phyloP scores from a whole-genome alignment of 1,140 invertebrate genomes.

The Hyles euphorbiae region DNA sequence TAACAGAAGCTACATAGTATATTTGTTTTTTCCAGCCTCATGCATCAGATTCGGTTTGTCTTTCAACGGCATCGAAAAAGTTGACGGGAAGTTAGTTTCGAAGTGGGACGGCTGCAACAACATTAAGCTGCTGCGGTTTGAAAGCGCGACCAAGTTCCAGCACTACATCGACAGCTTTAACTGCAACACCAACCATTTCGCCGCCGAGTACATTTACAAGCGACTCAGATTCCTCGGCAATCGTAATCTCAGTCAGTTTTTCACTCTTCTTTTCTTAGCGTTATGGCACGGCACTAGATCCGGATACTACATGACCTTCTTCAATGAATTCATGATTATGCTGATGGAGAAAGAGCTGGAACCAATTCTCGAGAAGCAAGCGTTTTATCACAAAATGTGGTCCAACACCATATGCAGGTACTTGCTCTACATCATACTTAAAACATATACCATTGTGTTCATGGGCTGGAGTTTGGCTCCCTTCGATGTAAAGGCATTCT shows the following conservation, averaged over 20 bases:
- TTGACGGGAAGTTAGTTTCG: constrained; percentile 53
- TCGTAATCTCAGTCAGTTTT: constrained; percentile 87
- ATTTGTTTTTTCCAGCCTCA: constrained; percentile 55
- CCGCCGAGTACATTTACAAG: constrained; percentile 94
- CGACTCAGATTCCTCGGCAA: constrained; percentile 92
- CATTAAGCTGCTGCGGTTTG: constrained; percentile 85
- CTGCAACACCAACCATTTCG: constrained; percentile 95
- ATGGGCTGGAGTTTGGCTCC: constrained; percentile 91
- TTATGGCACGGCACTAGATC: constrained; percentile 95
- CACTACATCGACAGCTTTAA: constrained; percentile 94
- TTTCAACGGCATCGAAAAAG: constrained; percentile 83
- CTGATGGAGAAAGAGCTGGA: constrained; percentile 87
- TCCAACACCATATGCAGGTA: constrained; percentile 45
- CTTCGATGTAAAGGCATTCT: constrained; percentile 84
- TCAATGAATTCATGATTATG: constrained; percentile 93
- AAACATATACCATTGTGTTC: constrained; percentile 86
- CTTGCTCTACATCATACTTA: constrained; percentile 78
- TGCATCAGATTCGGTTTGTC: constrained; percentile 84
- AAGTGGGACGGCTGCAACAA: constrained; percentile 93
- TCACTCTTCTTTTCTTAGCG: constrained; percentile 90
- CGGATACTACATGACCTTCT: constrained; percentile 94
- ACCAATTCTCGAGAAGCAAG: constrained; percentile 72
- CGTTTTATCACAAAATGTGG: constrained; percentile 69
- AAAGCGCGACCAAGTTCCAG: constrained; percentile 87
- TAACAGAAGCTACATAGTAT: too few species aligned